Percentiles rank a stretch among this genome's conserved stretches.
Evolutionary conservation across 2,888 invertebrate genomes (phyloP).

Genomic region (Notodonta dromedarius): DNA sequence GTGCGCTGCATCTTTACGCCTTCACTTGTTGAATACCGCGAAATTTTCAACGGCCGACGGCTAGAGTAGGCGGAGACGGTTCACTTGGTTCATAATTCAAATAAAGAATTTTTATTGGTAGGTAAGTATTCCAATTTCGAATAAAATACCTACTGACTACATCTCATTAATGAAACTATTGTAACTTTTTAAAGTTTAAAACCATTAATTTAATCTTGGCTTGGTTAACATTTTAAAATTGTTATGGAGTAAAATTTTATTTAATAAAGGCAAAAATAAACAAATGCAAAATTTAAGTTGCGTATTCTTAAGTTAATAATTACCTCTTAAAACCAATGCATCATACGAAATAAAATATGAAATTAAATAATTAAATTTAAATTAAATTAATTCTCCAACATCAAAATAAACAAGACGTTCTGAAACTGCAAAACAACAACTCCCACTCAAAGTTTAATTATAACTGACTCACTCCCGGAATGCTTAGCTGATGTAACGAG

Average conservation of each 20-base stretch:
- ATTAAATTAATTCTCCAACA: too few species aligned
- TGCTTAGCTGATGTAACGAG: constrained; percentile 19
- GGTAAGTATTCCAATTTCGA: background rate
- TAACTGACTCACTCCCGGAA: constrained; percentile 18
- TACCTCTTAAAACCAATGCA: background rate
- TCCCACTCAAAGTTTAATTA: constrained; percentile 22
- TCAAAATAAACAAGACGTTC: background rate
- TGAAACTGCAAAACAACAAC: background rate
- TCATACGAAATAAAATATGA: too few species aligned
- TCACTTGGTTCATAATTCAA: background rate
- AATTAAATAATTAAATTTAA: too few species aligned
- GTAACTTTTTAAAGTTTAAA: too few species aligned
- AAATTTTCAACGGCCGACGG: constrained; percentile 40
- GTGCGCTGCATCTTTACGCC: constrained; percentile 67
- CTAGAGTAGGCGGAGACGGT: constrained; percentile 35
- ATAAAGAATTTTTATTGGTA: constrained; percentile 3
- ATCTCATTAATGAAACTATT: too few species aligned
- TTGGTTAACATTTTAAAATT: too few species aligned
- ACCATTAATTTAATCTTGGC: too few species aligned
- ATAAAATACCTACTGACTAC: background rate
- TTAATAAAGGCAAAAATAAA: too few species aligned
- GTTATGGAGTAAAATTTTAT: too few species aligned
- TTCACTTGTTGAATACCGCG: constrained; percentile 71
- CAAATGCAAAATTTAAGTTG: too few species aligned
- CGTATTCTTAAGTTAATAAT: too few species aligned